A percentile compares a stretch with the other conserved stretches of the same genome.
Conservation (phyloP, 2,888 invertebrate genomes). For the Erebia ligea region DNA sequence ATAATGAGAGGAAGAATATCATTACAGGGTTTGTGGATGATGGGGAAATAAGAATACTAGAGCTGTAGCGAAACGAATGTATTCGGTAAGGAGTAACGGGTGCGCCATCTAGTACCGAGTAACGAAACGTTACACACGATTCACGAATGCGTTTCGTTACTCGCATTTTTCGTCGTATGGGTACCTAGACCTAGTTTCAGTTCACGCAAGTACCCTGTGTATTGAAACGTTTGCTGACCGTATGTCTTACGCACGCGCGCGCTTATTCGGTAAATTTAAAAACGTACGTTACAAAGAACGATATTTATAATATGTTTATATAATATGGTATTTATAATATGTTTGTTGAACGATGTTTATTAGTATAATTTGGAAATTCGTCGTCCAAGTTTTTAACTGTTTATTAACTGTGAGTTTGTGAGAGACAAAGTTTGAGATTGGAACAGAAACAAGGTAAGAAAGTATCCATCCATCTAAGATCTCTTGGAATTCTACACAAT, state of each 20-base stretch:
- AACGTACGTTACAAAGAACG: neutral
- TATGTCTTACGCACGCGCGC: neutral
- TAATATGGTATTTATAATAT: no score
- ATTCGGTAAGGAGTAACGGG: constrained; percentile 2
- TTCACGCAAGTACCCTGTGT: neutral
- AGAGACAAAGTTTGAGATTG: neutral
- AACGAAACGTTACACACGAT: neutral
- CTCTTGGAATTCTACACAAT: neutral
- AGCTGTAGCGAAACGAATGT: neutral
- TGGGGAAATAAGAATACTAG: neutral
- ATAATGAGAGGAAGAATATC: neutral
- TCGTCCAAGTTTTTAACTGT: neutral
- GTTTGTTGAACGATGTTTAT: no score
- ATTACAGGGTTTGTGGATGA: neutral
- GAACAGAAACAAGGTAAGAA: neutral
- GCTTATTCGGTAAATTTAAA: neutral
- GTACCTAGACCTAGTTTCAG: neutral
- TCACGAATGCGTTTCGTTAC: neutral
- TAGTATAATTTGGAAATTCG: neutral
- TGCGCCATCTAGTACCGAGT: neutral
- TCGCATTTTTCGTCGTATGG: neutral
- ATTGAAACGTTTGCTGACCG: neutral
- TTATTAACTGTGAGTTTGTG: neutral
- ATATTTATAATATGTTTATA: no score
- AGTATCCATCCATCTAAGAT: no score